These are phyloP conservation scores for Bungarus multicinctus DNA, from an alignment of 2,113 vertebrate genomes.

Conservation along the genomic window DNA sequence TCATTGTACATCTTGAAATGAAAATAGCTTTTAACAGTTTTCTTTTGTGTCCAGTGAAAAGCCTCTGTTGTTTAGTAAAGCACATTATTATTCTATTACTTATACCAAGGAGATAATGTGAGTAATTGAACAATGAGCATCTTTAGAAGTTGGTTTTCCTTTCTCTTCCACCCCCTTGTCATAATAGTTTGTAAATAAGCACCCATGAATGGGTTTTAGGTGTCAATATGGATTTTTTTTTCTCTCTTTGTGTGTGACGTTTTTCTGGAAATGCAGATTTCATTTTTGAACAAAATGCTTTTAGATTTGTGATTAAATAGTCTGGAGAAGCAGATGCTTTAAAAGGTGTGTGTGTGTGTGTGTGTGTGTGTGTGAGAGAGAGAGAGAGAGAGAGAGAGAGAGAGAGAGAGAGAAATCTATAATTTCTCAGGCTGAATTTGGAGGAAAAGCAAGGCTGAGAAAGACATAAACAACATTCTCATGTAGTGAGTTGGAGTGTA, in stretches of 20 bases:
- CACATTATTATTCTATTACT: not conserved
- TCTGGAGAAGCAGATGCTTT: not conserved
- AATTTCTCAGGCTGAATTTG: constrained; percentile 4
- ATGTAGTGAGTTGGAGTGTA: not conserved
- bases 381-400: too few relatives aligned
- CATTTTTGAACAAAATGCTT: constrained; percentile 1
- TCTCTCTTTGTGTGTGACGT: not conserved
- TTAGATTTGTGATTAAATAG: not conserved
- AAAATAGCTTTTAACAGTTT: not conserved
- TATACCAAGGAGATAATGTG: fast-evolving
- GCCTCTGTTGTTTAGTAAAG: fast-evolving
- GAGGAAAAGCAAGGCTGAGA: not conserved
- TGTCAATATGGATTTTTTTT: constrained; percentile 5
- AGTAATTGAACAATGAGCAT: constrained; percentile 16
- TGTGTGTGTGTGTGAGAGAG: too few relatives aligned
- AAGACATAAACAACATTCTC: not conserved
- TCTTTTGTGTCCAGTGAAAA: not conserved
- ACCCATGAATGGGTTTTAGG: not conserved
- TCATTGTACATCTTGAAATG: not conserved
- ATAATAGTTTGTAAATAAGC: not conserved
- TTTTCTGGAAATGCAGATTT: constrained; percentile 17
- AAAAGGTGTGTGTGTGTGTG: not conserved
- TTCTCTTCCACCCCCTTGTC: not conserved
- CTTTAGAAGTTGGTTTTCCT: not conserved
- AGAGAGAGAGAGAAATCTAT: not conserved